Evolutionary conservation across 2,797 vertebrate genomes (phyloP).

Genomic region (Glossophaga mutica): DNA sequence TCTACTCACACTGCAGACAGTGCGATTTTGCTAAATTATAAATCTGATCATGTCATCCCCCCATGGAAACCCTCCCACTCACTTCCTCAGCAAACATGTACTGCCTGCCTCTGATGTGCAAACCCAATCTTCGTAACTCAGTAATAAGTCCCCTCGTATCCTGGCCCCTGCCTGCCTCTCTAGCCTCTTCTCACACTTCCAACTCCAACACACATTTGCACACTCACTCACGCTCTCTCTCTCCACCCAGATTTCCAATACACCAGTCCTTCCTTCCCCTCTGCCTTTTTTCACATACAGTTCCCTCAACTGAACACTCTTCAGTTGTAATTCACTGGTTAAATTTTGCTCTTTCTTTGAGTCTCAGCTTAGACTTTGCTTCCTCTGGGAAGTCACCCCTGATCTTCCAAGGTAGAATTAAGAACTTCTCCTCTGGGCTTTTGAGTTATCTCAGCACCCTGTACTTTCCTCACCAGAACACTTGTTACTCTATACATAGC

Average conservation of each 20-base stretch:
- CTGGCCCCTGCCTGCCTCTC: background rate
- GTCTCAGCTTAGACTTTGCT: background rate
- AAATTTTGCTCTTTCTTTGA: background rate
- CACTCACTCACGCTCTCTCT: background rate
- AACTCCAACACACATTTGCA: background rate
- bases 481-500: background rate
- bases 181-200: background rate
- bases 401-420: background rate
- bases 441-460: background rate
- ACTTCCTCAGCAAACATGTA: slow-evolving; percentile 29
- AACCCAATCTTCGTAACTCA: background rate
- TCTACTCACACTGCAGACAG: background rate
- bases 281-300: background rate
- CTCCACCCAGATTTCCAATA: background rate
- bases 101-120: background rate
- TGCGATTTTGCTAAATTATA: slow-evolving; percentile 29
- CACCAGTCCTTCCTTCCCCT: background rate
- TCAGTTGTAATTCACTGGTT: background rate
- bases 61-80: slow-evolving; percentile 5
- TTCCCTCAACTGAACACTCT: background rate
- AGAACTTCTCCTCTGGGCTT: background rate
- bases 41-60: background rate
- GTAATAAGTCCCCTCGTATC: background rate
- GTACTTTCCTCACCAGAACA: background rate
- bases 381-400: background rate